Evolutionary conservation across 2,888 invertebrate species (phyloP), one percentile per base, ranked within the genome.

Genomic region (Galerucella calmariensis): DNA sequence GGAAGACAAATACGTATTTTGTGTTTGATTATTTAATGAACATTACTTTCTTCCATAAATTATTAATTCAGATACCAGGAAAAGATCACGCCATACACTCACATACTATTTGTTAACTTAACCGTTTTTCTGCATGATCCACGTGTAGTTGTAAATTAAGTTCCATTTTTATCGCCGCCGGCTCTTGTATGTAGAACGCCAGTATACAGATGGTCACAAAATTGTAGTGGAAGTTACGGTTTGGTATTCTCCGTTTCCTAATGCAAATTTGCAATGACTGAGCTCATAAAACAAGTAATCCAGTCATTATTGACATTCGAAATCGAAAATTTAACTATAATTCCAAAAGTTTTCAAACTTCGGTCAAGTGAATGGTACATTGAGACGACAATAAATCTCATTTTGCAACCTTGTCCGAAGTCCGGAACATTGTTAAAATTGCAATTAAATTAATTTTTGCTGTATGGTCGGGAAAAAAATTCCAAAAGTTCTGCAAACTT

Each of bases 31-130:
- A 51, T 51, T 51, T 51, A 51, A 51, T 51, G 51, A 51, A 51
- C 14, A 51, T 51, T 51, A 51, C 14, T 51, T 51, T 51, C 51
- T 51, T 51, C 51, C 51, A 51, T n/a, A n/a, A 51, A 51, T 51
- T 51, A n/a, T 6, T 51, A 51, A 51, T 51, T 14, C 12, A n/a
- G 51, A n/a, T 5, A n/a, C n/a, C 14, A 14, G 14, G 51, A 51
- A 51, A 51, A 51, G 51, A 51, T 51, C 51, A 14, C 14, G 14
- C n/a, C 35, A 35, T 8, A 35, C 51, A 51, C 51, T n/a, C 51
- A n/a, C 51, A 51, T 51, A 51, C 51, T n/a, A 51, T 51, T 51
- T 51, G 51, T 51, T 51, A 4, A 12, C n/a, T n/a, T 2, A n/a
- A 51, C 51, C 51, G 14, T 51, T n/a, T 8, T 51, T 51, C 51